Percentiles rank a stretch among this genome's conserved stretches.
These are phyloP conservation scores for Rhagoletis zephyria DNA, from an alignment of 1,140 invertebrate species.

Conservation along the genomic window DNA sequence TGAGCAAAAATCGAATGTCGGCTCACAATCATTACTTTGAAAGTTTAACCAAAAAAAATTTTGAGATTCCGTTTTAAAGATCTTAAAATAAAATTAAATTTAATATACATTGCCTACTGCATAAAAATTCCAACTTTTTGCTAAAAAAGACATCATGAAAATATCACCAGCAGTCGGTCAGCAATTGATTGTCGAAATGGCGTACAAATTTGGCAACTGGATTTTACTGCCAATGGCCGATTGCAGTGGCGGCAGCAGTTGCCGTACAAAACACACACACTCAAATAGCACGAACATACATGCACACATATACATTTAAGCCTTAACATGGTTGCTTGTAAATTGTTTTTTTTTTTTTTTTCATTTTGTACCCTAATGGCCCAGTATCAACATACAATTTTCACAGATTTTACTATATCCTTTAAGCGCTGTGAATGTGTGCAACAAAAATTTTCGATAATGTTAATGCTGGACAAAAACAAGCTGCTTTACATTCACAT, in stretches of 20 bases:
- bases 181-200: not conserved
- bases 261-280: not conserved
- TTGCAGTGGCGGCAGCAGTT: not conserved
- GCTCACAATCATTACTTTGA: no score
- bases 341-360: not conserved
- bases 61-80: no score
- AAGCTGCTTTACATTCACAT: no score
- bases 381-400: not conserved
- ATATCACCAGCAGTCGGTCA: not conserved
- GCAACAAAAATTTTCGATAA: not conserved
- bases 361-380: not conserved
- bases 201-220: not conserved
- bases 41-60: no score
- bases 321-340: not conserved
- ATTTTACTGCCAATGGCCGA: not conserved
- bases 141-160: not conserved
- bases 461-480: not conserved
- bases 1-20: no score
- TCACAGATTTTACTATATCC: slow-evolving; percentile 1
- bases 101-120: no score
- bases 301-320: no score
- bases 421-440: slow-evolving; percentile 27
- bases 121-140: no score
- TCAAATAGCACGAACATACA: not conserved
- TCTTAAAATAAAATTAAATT: no score